phyloP scores from a whole-genome alignment of 2,113 vertebrate species.

The Suricata suricatta region DNA sequence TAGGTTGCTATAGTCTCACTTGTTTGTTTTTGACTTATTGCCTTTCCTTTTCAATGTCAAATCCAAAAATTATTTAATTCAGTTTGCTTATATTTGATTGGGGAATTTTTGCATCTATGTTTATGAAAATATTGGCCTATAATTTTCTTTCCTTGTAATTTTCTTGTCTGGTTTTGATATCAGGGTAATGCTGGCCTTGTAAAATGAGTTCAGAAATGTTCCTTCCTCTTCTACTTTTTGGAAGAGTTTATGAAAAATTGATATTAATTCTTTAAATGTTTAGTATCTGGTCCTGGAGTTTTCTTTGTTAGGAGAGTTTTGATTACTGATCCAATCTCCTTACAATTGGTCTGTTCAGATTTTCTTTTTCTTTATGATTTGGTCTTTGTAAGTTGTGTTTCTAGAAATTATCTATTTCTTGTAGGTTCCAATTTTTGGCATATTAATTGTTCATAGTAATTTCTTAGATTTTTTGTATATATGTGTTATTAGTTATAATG shows the following conservation, averaged over 20 bases:
- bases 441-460: background rate
- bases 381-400: background rate
- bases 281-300: background rate
- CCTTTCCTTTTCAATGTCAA: background rate
- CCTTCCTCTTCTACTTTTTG: background rate
- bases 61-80: background rate
- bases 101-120: background rate
- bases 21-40: background rate
- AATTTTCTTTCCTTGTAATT: background rate
- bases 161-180: background rate
- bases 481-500: background rate
- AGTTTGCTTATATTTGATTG: background rate
- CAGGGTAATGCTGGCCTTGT: background rate
- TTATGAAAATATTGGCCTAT: background rate
- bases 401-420: background rate
- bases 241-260: background rate
- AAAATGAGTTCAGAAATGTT: background rate
- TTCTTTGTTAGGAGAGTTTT: background rate
- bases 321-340: background rate
- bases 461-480: background rate
- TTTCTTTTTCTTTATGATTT: background rate
- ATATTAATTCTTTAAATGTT: background rate
- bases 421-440: background rate
- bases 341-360: background rate
- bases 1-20: background rate